Conservation (phyloP, 2,888 invertebrate genomes). For the Nipponacmea schrenckii region DNA sequence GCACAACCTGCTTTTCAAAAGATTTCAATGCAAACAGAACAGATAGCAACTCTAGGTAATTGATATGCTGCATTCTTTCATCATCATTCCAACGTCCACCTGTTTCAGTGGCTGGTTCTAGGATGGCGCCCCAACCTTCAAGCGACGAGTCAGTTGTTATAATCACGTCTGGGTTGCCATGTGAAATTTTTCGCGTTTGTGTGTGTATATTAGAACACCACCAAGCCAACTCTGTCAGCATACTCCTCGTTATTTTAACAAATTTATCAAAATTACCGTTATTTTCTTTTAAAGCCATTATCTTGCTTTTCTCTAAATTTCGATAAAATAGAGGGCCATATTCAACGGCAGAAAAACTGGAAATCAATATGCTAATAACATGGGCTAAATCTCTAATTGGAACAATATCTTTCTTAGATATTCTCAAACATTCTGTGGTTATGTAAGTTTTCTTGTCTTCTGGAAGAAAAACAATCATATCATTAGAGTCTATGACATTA, state of each 20-base stretch:
- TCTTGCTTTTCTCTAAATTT: background rate
- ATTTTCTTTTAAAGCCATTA: background rate
- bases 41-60: background rate
- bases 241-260: background rate
- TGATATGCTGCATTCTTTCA: background rate
- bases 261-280: background rate
- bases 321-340: background rate
- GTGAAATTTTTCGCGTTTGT: background rate
- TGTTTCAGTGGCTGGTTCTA: too few relatives aligned
- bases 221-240: background rate
- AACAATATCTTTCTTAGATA: too few relatives aligned
- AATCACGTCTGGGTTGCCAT: background rate
- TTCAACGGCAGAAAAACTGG: background rate
- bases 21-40: background rate
- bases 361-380: background rate
- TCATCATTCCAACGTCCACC: background rate
- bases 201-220: background rate
- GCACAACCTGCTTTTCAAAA: background rate
- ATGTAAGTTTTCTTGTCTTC: too few relatives aligned
- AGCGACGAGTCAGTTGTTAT: background rate
- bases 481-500: too few relatives aligned
- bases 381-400: background rate
- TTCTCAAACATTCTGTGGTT: too few relatives aligned
- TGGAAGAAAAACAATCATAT: too few relatives aligned
- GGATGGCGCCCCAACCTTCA: background rate